phyloP scores from a whole-genome alignment of 1,140 invertebrate species.

The Drosophila micromelanica region DNA sequence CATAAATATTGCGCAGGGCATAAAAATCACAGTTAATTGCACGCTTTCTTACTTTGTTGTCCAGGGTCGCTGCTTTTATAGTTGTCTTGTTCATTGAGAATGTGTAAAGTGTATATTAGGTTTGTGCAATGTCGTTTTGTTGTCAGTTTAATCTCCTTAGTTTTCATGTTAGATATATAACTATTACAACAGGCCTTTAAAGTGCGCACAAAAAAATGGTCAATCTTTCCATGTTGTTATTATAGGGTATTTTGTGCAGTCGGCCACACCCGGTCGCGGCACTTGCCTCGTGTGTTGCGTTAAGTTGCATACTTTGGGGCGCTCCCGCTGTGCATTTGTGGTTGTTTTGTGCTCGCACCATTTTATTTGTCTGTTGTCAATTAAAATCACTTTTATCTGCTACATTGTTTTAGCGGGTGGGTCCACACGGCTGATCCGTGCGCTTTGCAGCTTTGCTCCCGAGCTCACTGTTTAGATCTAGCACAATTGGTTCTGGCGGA shows the following conservation, averaged over 20 bases:
- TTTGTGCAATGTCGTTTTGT: too few species aligned
- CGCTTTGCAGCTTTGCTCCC: constrained; percentile 19
- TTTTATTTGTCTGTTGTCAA: constrained; percentile 44
- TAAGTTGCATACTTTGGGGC: constrained; percentile 23
- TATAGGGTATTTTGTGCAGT: too few species aligned
- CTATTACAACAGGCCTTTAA: too few species aligned
- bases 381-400: constrained; percentile 59
- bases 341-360: constrained; percentile 10
- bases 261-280: too few species aligned
- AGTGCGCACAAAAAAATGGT: too few species aligned
- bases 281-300: too few species aligned
- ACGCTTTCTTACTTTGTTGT: constrained; percentile 69
- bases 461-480: not conserved
- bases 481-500: constrained; percentile 16
- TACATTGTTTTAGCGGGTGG: constrained; percentile 42
- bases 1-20: constrained; percentile 66
- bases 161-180: too few species aligned
- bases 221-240: too few species aligned
- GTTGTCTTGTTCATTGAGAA: not conserved
- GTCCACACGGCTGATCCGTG: constrained; percentile 7
- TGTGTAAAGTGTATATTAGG: too few species aligned
- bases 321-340: constrained; percentile 3
- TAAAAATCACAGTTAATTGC: constrained; percentile 78
- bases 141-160: too few species aligned
- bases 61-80: constrained; percentile 28